A percentile compares a stretch with the other conserved stretches of the same genome.
phyloP scores from a whole-genome alignment of 2,113 vertebrate species.

The Macrotus californicus region DNA sequence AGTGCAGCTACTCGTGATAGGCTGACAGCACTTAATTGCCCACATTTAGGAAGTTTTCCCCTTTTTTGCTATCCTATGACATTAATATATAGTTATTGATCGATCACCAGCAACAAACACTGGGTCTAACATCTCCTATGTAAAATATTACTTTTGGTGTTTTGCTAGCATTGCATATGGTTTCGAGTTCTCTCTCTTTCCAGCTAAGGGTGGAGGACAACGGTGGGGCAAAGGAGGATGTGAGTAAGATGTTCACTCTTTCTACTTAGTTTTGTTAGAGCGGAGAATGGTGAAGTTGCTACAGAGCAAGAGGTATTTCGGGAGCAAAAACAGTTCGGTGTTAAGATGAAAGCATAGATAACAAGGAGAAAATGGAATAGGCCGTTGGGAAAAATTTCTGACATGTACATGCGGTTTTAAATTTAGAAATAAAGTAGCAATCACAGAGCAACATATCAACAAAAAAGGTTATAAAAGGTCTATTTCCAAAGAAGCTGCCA shows the following conservation, averaged over 20 bases:
- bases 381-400: constrained; percentile 36
- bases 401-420: constrained; percentile 59
- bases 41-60: neutral
- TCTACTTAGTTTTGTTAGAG: neutral
- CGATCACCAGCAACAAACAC: neutral
- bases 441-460: constrained; percentile 59
- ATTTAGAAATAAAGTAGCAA: constrained; percentile 66
- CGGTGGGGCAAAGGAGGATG: rapidly evolving
- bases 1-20: neutral
- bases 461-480: constrained; percentile 60
- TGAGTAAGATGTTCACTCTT: neutral
- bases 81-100: neutral
- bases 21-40: neutral
- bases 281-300: neutral
- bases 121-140: neutral
- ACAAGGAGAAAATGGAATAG: constrained; percentile 24
- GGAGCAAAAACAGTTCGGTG: neutral
- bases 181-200: neutral
- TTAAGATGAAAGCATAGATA: constrained; percentile 52
- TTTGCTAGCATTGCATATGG: neutral
- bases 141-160: neutral
- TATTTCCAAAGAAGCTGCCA: constrained; percentile 51
- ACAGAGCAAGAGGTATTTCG: neutral
- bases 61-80: neutral
- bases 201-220: neutral